Conservation (phyloP, 2,797 vertebrate species). For the Glyptemys insculpta region DNA sequence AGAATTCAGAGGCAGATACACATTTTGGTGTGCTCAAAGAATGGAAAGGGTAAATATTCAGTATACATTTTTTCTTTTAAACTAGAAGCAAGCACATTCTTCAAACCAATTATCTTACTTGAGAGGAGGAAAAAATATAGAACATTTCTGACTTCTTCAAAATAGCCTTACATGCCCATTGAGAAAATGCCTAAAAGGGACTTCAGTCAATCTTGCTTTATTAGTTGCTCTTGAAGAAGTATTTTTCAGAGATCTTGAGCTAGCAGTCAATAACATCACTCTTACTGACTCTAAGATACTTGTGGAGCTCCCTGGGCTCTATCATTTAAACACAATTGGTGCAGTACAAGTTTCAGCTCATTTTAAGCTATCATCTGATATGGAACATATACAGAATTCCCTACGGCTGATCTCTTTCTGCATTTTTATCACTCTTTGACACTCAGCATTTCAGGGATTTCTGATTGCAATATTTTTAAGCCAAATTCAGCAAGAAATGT, state of each 20-base stretch:
- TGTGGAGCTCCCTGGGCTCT: constrained; percentile 1
- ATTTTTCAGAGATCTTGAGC: constrained; percentile 19
- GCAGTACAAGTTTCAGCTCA: constrained; percentile 23
- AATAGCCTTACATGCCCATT: not conserved
- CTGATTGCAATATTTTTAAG: constrained; percentile 57
- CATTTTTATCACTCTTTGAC: constrained; percentile 42
- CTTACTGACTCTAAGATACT: constrained; percentile 10
- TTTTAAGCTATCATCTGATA: constrained; percentile 55
- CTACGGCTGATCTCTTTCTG: constrained; percentile 22
- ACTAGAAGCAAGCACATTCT: not conserved
- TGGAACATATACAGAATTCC: constrained; percentile 13
- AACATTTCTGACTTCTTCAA: not conserved
- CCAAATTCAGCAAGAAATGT: constrained; percentile 56
- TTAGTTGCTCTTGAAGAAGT: constrained; percentile 13
- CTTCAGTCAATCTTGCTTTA: constrained; percentile 18
- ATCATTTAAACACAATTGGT: constrained; percentile 52
- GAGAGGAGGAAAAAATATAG: not conserved
- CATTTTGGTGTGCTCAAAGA: not conserved
- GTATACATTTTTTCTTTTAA: not conserved
- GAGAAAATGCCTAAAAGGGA: constrained; percentile 14
- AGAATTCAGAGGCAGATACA: not conserved
- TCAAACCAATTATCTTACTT: not conserved
- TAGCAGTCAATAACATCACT: not conserved
- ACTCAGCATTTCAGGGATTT: constrained; percentile 51
- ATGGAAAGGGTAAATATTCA: not conserved